A percentile compares a stretch with the other conserved stretches of the same genome.
Conservation (phyloP, 2,888 invertebrate species). For the Thysanoteuthis rhombus region DNA sequence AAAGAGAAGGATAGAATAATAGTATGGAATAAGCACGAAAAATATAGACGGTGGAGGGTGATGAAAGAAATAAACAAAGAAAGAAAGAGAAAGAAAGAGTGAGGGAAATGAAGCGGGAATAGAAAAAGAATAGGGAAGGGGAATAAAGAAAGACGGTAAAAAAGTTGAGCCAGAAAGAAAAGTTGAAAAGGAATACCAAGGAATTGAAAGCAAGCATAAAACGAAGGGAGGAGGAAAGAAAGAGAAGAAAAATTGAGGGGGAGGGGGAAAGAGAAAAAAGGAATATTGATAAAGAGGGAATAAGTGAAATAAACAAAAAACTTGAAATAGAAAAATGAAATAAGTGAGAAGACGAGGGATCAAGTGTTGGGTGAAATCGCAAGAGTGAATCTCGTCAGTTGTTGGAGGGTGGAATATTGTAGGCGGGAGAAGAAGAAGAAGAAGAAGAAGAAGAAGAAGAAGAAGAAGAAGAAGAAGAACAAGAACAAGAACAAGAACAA, state of each 20-base stretch:
- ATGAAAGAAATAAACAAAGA: too few relatives aligned
- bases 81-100: neutral
- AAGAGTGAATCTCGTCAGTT: too few relatives aligned
- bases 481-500: neutral
- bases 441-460: neutral
- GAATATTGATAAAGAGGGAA: too few relatives aligned
- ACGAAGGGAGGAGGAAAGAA: neutral
- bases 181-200: neutral
- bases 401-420: too few relatives aligned
- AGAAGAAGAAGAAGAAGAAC: neutral
- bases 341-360: too few relatives aligned
- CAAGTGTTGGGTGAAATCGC: too few relatives aligned
- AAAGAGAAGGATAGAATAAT: too few relatives aligned
- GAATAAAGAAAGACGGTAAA: neutral
- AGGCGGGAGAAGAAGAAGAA: neutral
- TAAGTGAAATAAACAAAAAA: too few relatives aligned
- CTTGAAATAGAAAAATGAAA: too few relatives aligned
- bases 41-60: too few relatives aligned
- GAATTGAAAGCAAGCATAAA: neutral
- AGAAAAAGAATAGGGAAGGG: neutral
- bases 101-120: neutral
- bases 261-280: neutral
- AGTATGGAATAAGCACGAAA: too few relatives aligned
- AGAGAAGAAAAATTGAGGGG: neutral
- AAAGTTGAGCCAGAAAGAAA: too few relatives aligned